Evolutionary conservation across 2,113 vertebrate genomes (phyloP), one percentile per base, ranked within the genome.

Genomic region (Cariama cristata): DNA sequence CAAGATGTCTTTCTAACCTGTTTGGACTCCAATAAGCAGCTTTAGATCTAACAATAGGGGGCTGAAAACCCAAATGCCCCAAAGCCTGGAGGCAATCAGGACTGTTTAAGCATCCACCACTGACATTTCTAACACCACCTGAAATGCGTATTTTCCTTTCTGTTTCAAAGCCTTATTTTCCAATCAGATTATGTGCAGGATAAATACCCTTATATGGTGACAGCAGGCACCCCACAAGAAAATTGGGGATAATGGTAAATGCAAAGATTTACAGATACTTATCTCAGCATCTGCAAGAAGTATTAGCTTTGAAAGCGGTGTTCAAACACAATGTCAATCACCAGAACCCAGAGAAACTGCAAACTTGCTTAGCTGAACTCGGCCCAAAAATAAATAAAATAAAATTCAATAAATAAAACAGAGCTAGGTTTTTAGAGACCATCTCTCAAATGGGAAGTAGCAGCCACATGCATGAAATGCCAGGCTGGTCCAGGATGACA

Each of bases 241-340:
- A 97, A 96, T 95, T 96, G 86, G 95, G 93, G 95, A 97, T 97
- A 96, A 97, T 81, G 79, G 96, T 91, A 96, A 97, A 96, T 91
- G 93, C 93, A 97, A 97, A 97, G 96, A 97, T 94, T 96, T 97
- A 96, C 93, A 92, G 96, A 97, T 93, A 97, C 93, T 97, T 97
- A 96, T 97, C 97, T 96, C 96, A 93, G 96, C 95, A 97, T 95
- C 96, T 94, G 96, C 93, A 93, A 96, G 76, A 96, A 96, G 95
- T 86, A 95, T 93, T 95, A 96, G 92, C 91, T 97, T 97, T 96
- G 86, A 97, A 96, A 33, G 5, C 2, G 8, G 76, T 85, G 85
- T 89, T 97, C 97, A 96, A 96, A 97, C 75, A 81, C 81, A 73
- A 44, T 0, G 85, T 90, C 97, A 97, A 96, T 96, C 94, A 97